Base-by-base conservation (phyloP, 2,888 invertebrate species). In the Lutraria lutraria region DNA sequence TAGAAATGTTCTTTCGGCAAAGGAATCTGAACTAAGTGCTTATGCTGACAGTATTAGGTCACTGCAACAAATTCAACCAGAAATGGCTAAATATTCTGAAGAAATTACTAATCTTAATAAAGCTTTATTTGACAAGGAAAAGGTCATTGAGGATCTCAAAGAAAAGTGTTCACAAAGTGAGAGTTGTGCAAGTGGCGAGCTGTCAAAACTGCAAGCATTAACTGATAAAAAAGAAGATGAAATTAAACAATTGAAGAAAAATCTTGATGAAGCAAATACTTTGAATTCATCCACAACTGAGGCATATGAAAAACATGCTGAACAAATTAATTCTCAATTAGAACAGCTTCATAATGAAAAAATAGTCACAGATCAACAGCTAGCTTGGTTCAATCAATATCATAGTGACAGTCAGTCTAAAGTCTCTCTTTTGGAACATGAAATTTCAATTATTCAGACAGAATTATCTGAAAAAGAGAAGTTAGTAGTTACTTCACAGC, bases 361-460 rank as follows among this genome's bases (percentile, higher is more conserved):
- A 43, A 63, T 56, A 34, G 72, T 81, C 43, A n/a, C 68, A 52
- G 60, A 86, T 52, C 86, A 92, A 80, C 92, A 94, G 29, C 31
- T 92, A 2, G 52, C 89, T 21, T 88, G 88, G 88, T 90, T 83
- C n/a, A 84, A 86, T 31, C 88, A 88, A 43, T 86, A 86, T 76
- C 86, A 88, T 43, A 86, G 29, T 84, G 88, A 90, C 10, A 80
- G 84, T n/a, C 52, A 68, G 29, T 25, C 52, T n/a, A 68, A 56
- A 34, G 16, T 90, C 8, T 72, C 83, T 52, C 85, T 85, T 52
- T 76, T 86, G 15, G 89, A 90, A 76, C 72, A 72, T 25, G 53
- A 84, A 21, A 25, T 89, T 53, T 43, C 76, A 34, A 63, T 81
- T 15, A 25, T 86, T 4, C 85, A 89, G 72, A 29, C 63, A n/a